A percentile compares a stretch with the other conserved stretches of the same genome.
Conservation (phyloP, 2,888 invertebrate species). For the Cheilosia urbana region DNA sequence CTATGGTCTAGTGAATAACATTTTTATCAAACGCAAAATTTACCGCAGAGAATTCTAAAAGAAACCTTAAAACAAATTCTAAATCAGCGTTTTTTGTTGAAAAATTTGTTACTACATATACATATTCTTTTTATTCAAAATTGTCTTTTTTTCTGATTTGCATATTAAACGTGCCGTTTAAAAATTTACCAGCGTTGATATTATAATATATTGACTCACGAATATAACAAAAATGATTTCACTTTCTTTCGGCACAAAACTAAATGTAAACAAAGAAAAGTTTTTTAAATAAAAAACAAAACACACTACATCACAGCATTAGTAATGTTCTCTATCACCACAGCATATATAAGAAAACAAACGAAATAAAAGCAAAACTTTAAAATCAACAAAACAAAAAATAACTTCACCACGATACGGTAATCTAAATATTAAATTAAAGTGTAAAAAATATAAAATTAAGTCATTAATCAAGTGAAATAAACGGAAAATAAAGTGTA, state of each 20-base stretch:
- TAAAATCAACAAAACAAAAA: constrained; percentile 37
- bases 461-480: constrained; percentile 75
- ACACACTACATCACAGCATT: constrained; percentile 59
- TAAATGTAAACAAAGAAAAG: constrained; percentile 44
- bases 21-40: constrained; percentile 29
- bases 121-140: not conserved
- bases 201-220: constrained; percentile 7
- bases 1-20: constrained; percentile 55
- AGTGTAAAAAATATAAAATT: constrained; percentile 53
- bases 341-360: constrained; percentile 34
- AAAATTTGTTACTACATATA: not conserved
- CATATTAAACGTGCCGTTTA: constrained; percentile 30
- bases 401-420: constrained; percentile 65
- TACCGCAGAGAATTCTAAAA: constrained; percentile 33
- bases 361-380: constrained; percentile 29
- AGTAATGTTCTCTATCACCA: constrained; percentile 64
- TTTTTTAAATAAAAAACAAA: constrained; percentile 29
- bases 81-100: constrained; percentile 1
- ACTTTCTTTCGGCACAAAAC: constrained; percentile 37
- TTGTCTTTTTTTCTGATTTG: constrained; percentile 7
- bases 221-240: not conserved
- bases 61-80: constrained; percentile 10
- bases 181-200: not conserved
- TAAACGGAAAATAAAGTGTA: constrained; percentile 73
- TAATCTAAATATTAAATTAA: constrained; percentile 60